Evolutionary conservation across 2,888 invertebrate genomes (phyloP), one percentile per base, ranked within the genome.

Genomic region (Caenorhabditis auriculariae): DNA sequence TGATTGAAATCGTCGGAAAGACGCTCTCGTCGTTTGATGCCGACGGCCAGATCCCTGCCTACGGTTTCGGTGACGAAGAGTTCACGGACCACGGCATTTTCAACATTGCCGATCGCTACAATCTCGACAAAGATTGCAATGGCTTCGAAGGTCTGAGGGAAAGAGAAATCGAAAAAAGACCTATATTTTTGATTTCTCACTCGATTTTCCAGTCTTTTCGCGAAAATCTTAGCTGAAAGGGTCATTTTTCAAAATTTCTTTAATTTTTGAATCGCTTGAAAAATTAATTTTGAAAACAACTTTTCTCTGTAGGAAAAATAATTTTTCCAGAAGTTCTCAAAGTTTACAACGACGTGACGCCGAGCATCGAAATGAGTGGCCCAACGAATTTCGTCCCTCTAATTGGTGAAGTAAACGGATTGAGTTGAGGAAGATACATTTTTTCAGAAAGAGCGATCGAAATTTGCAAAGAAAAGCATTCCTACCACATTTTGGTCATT

Each of bases 301-400:
- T 15, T 23, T 47, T 47, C 26, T 47, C 35, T 35, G 32, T 32
- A 21, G 28, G 15, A 1, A 9, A n/a, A n/a, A n/a, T n/a, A n/a
- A n/a, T n/a, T 15, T 24, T 77, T 69, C 71, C 80, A 70, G 84
- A 84, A 60, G 85, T 85, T 15, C 72, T 85, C 24, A 72, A 79
- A 44, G 80, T 82, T 3, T 85, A 85, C 74, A 83, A 83, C 60
- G 75, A 82, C 42, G 77, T 83, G 29, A 83, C 84, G 24, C 82
- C 82, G 3, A 74, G 77, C 44, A 82, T 85, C 4, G 69, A 77
- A 23, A 82, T 85, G 61, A 84, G 84, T 59, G 85, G 85, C 2
- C 85, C 85, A 1, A 86, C 85, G 27, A 85, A 83, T 69, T 84
- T 85, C 66, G 85, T 85, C 9, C 85, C 85, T 6, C 76, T 86